Conservation (phyloP, 2,888 invertebrate genomes). For the Cactoblastis cactorum region DNA sequence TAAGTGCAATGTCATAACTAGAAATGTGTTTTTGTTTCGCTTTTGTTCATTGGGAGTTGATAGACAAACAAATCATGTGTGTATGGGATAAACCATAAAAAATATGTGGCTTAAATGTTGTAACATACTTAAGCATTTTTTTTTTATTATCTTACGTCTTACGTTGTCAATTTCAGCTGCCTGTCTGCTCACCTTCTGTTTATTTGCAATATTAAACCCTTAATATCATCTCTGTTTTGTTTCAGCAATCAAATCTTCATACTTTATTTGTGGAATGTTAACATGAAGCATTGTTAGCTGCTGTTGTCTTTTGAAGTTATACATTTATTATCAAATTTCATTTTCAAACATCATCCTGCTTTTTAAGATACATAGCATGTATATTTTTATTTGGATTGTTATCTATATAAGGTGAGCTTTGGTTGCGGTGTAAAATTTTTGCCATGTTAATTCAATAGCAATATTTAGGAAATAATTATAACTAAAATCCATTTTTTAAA, state of each 20-base stretch:
- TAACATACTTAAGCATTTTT: not conserved
- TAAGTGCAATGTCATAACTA: constrained; percentile 44
- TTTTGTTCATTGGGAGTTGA: not conserved
- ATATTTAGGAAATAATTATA: not conserved
- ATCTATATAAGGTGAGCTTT: constrained; percentile 6
- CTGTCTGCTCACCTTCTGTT: not conserved
- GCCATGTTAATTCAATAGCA: not conserved
- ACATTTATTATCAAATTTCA: constrained; percentile 19
- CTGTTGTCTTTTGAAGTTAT: constrained; percentile 17
- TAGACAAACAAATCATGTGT: not conserved
- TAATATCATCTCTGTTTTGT: constrained; percentile 53
- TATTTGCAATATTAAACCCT: constrained; percentile 12
- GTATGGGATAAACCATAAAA: not conserved
- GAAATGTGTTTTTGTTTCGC: not conserved
- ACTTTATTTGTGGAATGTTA: constrained; percentile 38
- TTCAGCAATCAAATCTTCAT: constrained; percentile 53
- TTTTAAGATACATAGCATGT: constrained; percentile 23
- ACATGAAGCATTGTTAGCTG: constrained; percentile 5
- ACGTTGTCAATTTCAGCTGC: not conserved
- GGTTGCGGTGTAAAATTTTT: not conserved
- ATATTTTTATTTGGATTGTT: constrained; percentile 6
- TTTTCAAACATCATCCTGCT: constrained; percentile 28
- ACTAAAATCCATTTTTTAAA: not conserved
- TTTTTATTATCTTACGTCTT: not conserved
- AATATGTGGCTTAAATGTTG: no score